Percentiles rank a stretch among this genome's conserved stretches.
These are phyloP conservation scores for Ashinkailepas kermadecensis DNA, from an alignment of 2,888 invertebrate species.

Conservation along the genomic window DNA sequence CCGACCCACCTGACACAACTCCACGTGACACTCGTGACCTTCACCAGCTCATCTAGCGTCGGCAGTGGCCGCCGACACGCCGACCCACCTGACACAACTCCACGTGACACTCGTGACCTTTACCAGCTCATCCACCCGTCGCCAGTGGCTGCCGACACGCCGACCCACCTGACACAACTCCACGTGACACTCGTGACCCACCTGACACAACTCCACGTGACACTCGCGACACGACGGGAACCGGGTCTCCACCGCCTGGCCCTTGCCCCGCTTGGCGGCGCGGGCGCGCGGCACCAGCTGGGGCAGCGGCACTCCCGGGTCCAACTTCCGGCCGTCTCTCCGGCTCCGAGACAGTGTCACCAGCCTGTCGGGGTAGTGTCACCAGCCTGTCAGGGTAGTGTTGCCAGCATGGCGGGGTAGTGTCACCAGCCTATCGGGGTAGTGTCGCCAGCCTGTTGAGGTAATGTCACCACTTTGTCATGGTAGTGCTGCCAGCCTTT, in stretches of 20 bases:
- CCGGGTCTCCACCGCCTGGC: slow-evolving; percentile 31
- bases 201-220: slow-evolving; percentile 31
- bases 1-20: slow-evolving; percentile 28
- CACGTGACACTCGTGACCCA: slow-evolving; percentile 29
- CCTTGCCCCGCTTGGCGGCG: slow-evolving; percentile 14
- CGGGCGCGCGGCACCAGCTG: background rate
- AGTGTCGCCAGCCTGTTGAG: too few species aligned
- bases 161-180: slow-evolving; percentile 29
- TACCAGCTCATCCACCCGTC: too few species aligned
- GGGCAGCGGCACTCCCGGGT: background rate
- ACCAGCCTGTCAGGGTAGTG: too few species aligned
- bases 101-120: slow-evolving; percentile 30
- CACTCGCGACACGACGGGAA: slow-evolving; percentile 31
- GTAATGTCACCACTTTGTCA: too few species aligned
- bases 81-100: slow-evolving; percentile 31
- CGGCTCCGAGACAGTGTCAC: background rate
- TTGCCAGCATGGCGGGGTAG: too few species aligned
- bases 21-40: slow-evolving; percentile 30
- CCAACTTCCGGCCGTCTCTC: background rate
- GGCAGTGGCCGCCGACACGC: too few species aligned
- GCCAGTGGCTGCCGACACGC: too few species aligned
- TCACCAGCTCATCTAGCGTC: too few species aligned
- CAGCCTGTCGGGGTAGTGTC: background rate
- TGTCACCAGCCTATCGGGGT: too few species aligned
- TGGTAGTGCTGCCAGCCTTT: too few species aligned